Conservation (phyloP, 2,888 invertebrate genomes). For the Orgyia antiqua region DNA sequence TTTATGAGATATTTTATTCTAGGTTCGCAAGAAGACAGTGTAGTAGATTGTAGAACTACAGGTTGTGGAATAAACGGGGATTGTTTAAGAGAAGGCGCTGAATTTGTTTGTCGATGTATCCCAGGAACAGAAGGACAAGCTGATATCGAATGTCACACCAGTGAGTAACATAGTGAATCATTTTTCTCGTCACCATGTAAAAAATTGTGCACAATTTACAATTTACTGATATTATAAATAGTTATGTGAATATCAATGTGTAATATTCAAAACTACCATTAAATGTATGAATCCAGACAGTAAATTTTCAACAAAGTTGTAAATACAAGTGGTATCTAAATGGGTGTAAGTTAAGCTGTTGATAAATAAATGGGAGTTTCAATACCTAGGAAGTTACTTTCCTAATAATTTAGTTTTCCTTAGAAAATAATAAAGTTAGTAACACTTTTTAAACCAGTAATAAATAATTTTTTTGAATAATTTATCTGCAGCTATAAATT, state of each 20-base stretch:
- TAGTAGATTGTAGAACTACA: conserved; percentile 88
- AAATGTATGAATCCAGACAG: conserved; percentile 8
- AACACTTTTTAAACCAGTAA: too few relatives aligned
- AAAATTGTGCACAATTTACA: conserved; percentile 55
- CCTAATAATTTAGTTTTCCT: neutral
- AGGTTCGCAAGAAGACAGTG: conserved; percentile 79
- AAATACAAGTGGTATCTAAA: conserved; percentile 33
- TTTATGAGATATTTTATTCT: conserved; percentile 11
- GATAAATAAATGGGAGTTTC: conserved; percentile 21
- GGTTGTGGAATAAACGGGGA: conserved; percentile 93
- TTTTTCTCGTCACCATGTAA: conserved; percentile 58
- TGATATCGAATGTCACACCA: conserved; percentile 82
- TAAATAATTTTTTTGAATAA: too few relatives aligned
- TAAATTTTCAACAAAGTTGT: conserved; percentile 25
- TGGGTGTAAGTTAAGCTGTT: conserved; percentile 16
- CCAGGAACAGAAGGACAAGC: conserved; percentile 86
- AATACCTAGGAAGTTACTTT: conserved; percentile 17
- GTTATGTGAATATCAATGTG: neutral
- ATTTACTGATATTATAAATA: conserved; percentile 7
- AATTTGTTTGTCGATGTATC: conserved; percentile 89
- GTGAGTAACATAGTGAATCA: conserved; percentile 49
- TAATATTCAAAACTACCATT: too few relatives aligned
- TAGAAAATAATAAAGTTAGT: neutral
- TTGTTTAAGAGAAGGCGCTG: conserved; percentile 90
- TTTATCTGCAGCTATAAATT: conserved; percentile 15